phyloP scores from a whole-genome alignment of 2,797 vertebrate genomes.

The Eulemur rubriventer region DNA sequence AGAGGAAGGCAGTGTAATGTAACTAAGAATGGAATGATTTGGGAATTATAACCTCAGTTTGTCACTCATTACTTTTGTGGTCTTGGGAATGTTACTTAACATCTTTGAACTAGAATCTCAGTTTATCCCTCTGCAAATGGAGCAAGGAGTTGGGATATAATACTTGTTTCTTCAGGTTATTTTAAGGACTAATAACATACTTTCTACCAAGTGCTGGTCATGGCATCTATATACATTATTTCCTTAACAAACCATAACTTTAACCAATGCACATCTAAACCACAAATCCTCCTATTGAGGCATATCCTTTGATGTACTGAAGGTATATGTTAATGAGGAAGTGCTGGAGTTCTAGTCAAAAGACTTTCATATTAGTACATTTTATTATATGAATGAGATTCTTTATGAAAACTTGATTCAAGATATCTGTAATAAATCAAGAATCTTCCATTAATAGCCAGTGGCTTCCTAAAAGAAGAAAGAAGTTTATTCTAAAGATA shows the following conservation, averaged over 20 bases:
- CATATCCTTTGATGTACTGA: not conserved
- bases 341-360: not conserved
- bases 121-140: not conserved
- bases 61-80: not conserved
- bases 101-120: not conserved
- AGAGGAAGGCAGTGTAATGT: not conserved
- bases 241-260: not conserved
- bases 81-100: not conserved
- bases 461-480: not conserved
- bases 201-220: not conserved
- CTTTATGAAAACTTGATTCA: constrained; percentile 9
- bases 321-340: not conserved
- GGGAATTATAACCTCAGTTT: not conserved
- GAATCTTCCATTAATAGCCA: not conserved
- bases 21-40: not conserved
- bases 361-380: not conserved
- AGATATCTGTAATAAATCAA: not conserved
- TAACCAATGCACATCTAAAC: not conserved
- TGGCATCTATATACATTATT: not conserved
- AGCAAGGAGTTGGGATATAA: not conserved
- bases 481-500: not conserved
- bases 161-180: not conserved
- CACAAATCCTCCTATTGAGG: not conserved
- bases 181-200: not conserved
- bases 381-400: not conserved